Evolutionary conservation across 2,113 vertebrate genomes (phyloP).

Genomic region (Aspidoscelis tigris): DNA sequence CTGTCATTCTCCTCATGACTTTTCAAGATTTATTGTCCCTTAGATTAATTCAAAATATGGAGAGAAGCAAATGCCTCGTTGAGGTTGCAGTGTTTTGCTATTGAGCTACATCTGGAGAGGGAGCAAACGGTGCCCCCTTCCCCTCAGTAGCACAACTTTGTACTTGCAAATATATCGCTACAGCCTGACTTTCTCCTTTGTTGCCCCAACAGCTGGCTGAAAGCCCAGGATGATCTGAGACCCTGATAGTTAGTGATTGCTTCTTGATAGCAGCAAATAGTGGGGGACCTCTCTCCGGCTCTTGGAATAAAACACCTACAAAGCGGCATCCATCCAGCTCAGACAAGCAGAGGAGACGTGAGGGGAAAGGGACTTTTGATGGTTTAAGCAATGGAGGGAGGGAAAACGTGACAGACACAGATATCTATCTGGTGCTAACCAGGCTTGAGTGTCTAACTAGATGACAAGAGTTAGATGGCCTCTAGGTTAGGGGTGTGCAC

Average conservation of each 20-base stretch:
- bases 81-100: constrained; percentile 10
- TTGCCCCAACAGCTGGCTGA: neutral
- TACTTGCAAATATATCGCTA: neutral
- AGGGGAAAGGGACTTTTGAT: too few relatives aligned
- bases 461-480: too few relatives aligned
- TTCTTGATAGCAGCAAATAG: neutral
- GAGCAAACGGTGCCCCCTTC: constrained; percentile 4
- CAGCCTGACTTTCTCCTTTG: neutral
- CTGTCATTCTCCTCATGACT: constrained; percentile 25
- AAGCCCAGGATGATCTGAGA: neutral
- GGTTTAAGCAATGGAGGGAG: too few relatives aligned
- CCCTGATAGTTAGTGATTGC: neutral
- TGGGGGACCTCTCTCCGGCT: neutral
- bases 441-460: too few relatives aligned
- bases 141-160: neutral
- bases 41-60: constrained; percentile 29
- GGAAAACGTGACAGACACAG: too few relatives aligned
- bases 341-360: neutral
- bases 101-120: constrained; percentile 16
- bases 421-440: too few relatives aligned
- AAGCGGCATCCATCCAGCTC: too few relatives aligned
- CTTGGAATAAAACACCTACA: neutral
- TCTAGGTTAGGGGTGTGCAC: too few relatives aligned
- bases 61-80: constrained; percentile 32
- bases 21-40: constrained; percentile 47